Conservation (phyloP, 1,140 invertebrate genomes). For the Apocrypta bakeri region DNA sequence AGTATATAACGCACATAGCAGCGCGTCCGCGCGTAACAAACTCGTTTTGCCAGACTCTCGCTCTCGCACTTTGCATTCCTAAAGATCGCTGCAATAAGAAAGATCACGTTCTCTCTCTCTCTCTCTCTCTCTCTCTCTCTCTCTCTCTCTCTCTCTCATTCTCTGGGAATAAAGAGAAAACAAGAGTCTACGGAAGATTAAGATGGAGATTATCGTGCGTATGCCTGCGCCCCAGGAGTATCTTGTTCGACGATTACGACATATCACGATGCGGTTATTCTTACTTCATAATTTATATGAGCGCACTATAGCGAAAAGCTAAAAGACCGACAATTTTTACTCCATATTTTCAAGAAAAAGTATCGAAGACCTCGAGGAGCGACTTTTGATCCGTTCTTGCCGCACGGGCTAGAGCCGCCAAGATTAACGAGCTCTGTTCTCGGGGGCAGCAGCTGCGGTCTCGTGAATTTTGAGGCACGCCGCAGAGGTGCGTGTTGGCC, state of each 20-base stretch:
- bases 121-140: too few relatives aligned
- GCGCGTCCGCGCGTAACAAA: slow-evolving; percentile 6
- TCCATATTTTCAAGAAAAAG: neutral
- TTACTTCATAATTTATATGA: too few relatives aligned
- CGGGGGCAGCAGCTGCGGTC: slow-evolving; percentile 31
- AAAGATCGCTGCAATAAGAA: slow-evolving; percentile 35
- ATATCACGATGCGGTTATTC: slow-evolving; percentile 52
- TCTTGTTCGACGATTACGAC: slow-evolving; percentile 53
- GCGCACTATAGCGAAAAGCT: neutral
- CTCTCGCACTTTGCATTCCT: slow-evolving; percentile 30
- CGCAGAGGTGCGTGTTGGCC: slow-evolving; percentile 62
- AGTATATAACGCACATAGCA: neutral
- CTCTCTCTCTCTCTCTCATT: neutral
- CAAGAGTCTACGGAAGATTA: slow-evolving; percentile 36
- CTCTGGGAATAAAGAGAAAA: neutral
- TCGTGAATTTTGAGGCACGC: slow-evolving; percentile 44
- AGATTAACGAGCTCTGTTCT: neutral
- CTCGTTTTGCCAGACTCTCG: slow-evolving; percentile 9
- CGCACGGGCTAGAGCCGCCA: neutral
- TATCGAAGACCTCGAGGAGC: too few relatives aligned
- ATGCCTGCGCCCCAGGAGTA: slow-evolving; percentile 24
- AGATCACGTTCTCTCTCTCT: neutral
- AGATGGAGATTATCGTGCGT: slow-evolving; percentile 32
- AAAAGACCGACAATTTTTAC: too few relatives aligned
- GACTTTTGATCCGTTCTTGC: slow-evolving; percentile 26